A percentile compares a stretch with the other conserved stretches of the same genome.
Evolutionary conservation across 2,113 vertebrate genomes (phyloP).

Genomic region (Mormyrus lacerda): DNA sequence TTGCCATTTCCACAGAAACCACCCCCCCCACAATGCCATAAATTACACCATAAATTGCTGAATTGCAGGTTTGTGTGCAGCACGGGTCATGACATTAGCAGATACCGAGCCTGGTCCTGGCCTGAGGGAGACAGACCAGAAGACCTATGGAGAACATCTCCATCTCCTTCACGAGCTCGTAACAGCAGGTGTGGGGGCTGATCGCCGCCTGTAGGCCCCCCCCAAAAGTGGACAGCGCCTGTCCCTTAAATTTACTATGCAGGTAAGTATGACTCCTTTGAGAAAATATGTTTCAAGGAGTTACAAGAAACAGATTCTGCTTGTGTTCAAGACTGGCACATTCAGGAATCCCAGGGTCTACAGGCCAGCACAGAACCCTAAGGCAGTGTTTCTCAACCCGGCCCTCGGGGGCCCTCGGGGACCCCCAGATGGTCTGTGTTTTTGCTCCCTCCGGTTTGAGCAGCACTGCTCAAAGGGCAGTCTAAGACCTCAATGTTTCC

Average conservation of each 20-base stretch:
- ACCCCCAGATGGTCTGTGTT: background rate
- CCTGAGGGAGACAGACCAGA: background rate
- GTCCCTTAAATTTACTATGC: background rate
- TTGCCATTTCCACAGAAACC: background rate
- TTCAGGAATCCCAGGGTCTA: conserved; percentile 27
- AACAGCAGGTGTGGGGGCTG: conserved; percentile 43
- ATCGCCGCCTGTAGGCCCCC: background rate
- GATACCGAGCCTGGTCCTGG: background rate
- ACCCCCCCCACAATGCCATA: background rate
- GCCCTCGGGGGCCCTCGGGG: background rate
- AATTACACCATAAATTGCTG: conserved; percentile 4
- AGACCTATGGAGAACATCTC: background rate
- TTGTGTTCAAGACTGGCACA: background rate
- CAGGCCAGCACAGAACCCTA: background rate
- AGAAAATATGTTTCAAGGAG: background rate
- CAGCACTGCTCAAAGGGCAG: background rate
- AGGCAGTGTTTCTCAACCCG: background rate
- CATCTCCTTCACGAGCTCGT: background rate
- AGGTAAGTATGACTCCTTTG: background rate
- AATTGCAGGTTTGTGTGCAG: background rate
- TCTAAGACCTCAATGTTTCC: background rate
- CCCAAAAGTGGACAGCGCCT: background rate
- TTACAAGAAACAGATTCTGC: background rate
- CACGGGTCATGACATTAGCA: background rate
- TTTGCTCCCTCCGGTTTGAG: background rate